Percentiles rank a stretch among this genome's conserved stretches.
Conservation (phyloP, 2,888 invertebrate species). For the Lithodes maja region DNA sequence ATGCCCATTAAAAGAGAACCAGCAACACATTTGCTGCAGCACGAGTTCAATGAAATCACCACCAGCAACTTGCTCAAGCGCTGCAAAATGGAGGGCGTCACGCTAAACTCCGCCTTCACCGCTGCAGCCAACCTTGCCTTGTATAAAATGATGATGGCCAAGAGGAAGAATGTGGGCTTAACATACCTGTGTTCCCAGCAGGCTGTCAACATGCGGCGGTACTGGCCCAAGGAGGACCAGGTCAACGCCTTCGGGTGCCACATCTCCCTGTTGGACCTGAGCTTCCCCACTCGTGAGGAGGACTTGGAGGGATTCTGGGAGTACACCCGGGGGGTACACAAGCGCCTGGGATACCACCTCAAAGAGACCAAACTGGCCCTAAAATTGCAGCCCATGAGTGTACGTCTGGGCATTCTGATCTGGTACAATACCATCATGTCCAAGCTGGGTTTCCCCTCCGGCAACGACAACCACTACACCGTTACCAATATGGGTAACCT, state of each 20-base stretch:
- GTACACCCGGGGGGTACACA: conserved; percentile 66
- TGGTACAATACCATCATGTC: conserved; percentile 52
- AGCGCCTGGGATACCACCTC: conserved; percentile 55
- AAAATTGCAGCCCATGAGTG: conserved; percentile 66
- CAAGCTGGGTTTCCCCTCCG: conserved; percentile 54
- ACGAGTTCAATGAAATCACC: conserved; percentile 56
- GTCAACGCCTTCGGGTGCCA: conserved; percentile 68
- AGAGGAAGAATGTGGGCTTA: conserved; percentile 25
- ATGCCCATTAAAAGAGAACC: conserved; percentile 48
- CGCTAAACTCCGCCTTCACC: conserved; percentile 70
- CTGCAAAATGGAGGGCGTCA: conserved; percentile 70
- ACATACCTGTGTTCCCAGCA: conserved; percentile 64
- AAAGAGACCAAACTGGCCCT: conserved; percentile 56
- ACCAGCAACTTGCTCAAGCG: conserved; percentile 57
- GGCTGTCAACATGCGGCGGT: conserved; percentile 71
- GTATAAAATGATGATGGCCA: conserved; percentile 59
- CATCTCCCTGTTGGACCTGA: conserved; percentile 68
- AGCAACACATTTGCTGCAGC: conserved; percentile 55
- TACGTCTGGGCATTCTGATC: conserved; percentile 53
- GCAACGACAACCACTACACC: conserved; percentile 70
- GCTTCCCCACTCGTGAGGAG: conserved; percentile 47
- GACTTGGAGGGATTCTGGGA: conserved; percentile 68
- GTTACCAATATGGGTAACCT: conserved; percentile 71
- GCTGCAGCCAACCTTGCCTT: conserved; percentile 70
- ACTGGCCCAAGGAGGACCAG: conserved; percentile 60